Evolutionary conservation across 2,888 invertebrate genomes (phyloP).

Genomic region (Hypolimnas misippus): DNA sequence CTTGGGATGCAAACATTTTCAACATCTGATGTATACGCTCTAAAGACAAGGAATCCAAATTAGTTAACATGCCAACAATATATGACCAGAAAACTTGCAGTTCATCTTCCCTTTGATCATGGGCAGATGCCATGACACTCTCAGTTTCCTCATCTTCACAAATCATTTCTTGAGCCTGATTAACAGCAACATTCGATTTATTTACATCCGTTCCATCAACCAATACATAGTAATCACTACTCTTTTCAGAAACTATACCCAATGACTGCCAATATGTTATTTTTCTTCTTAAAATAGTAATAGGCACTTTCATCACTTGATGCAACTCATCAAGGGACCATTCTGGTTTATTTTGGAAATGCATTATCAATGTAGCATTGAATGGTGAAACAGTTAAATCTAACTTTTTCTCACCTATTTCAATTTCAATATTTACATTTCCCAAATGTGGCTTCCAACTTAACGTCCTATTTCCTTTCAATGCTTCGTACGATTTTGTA

Average conservation of each 20-base stretch:
- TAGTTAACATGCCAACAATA: conserved; percentile 98
- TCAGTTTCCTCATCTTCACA: conserved; percentile 96
- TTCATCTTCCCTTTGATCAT: conserved; percentile 97
- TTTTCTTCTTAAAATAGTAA: conserved; percentile 92
- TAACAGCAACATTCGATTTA: conserved; percentile 81
- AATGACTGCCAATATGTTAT: conserved; percentile 98
- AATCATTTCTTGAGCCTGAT: conserved; percentile 85
- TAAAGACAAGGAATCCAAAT: conserved; percentile 94
- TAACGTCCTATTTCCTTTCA: conserved; percentile 96
- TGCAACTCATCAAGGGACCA: conserved; percentile 96
- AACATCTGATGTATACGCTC: conserved; percentile 98
- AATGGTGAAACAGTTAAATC: conserved; percentile 95
- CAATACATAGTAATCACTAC: conserved; percentile 88
- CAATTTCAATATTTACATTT: conserved; percentile 94
- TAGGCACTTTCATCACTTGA: conserved; percentile 93
- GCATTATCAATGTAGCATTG: conserved; percentile 96
- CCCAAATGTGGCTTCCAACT: conserved; percentile 98
- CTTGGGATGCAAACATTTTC: conserved; percentile 98
- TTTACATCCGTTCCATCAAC: conserved; percentile 86
- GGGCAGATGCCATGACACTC: conserved; percentile 97
- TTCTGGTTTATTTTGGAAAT: conserved; percentile 93
- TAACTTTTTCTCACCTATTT: conserved; percentile 91
- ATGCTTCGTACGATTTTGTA: conserved; percentile 94
- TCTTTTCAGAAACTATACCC: conserved; percentile 91
- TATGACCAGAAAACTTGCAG: conserved; percentile 98